A percentile compares a stretch with the other conserved stretches of the same genome.
Conservation (phyloP, 1,140 invertebrate genomes). For the Sycobia sp. region DNA sequence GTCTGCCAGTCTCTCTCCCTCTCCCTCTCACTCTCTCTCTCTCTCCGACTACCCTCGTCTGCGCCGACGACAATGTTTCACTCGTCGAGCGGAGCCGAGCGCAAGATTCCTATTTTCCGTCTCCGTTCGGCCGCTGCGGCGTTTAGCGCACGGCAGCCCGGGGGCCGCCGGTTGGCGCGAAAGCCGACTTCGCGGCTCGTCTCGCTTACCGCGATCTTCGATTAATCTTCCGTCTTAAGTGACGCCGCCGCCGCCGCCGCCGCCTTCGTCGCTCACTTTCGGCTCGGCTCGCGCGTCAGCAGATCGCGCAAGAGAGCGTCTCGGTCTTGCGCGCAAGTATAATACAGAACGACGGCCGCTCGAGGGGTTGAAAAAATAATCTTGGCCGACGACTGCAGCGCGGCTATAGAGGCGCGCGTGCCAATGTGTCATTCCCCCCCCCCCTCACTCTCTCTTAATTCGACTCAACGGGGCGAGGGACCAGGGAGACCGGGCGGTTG, state of each 20-base stretch:
- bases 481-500: too few species aligned
- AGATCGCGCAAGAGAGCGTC: too few species aligned
- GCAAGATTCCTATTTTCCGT: constrained; percentile 16
- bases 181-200: constrained; percentile 18
- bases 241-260: neutral
- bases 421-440: neutral
- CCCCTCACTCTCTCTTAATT: too few species aligned
- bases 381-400: too few species aligned
- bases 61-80: neutral
- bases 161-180: too few species aligned
- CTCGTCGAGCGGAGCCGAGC: neutral
- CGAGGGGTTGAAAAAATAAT: too few species aligned
- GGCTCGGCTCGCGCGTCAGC: neutral
- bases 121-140: neutral
- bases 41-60: neutral
- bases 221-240: constrained; percentile 20
- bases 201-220: constrained; percentile 4
- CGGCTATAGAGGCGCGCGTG: neutral
- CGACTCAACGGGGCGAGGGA: too few species aligned
- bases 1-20: too few species aligned
- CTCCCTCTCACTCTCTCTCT: too few species aligned
- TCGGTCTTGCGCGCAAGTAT: too few species aligned
- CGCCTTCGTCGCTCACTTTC: neutral
- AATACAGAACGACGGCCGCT: too few species aligned
- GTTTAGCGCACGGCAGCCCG: neutral